A percentile compares a stretch with the other conserved stretches of the same genome.
These are phyloP conservation scores for Pollenia angustigena DNA, from an alignment of 2,888 invertebrate species.

Conservation along the genomic window DNA sequence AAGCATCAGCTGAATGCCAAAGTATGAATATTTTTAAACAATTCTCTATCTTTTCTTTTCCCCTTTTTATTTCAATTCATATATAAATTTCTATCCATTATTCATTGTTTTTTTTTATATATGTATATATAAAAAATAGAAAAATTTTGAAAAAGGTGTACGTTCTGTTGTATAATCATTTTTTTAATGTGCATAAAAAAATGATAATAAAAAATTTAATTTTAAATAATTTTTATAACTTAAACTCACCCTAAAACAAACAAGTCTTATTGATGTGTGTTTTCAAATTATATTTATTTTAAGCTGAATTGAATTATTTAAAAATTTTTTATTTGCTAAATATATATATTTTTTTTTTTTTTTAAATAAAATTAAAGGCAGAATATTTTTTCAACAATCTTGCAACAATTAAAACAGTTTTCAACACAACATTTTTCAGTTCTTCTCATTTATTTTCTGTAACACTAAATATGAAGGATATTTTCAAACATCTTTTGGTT, in stretches of 20 bases:
- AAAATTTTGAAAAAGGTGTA: constrained; percentile 49
- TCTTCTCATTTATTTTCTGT: constrained; percentile 3
- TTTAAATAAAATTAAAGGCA: constrained; percentile 9
- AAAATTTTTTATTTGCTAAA: constrained; percentile 53
- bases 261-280: constrained; percentile 40
- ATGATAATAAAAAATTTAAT: constrained; percentile 54
- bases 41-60: constrained; percentile 46
- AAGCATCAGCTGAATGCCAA: constrained; percentile 86
- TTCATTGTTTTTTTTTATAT: constrained; percentile 64
- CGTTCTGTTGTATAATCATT: constrained; percentile 48
- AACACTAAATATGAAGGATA: background rate
- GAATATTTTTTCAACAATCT: background rate
- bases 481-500: constrained; percentile 1
- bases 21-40: constrained; percentile 84
- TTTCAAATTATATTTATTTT: constrained; percentile 53
- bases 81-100: constrained; percentile 66
- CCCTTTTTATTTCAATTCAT: constrained; percentile 65
- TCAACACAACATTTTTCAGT: background rate
- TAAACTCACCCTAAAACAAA: constrained; percentile 15
- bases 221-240: constrained; percentile 74
- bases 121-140: constrained; percentile 61
- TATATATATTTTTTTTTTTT: background rate
- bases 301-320: constrained; percentile 60
- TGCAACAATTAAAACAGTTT: constrained; percentile 7
- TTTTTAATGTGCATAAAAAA: constrained; percentile 54